Conservation (phyloP, 2,888 invertebrate species). For the Disparrhopalites patrizii region DNA sequence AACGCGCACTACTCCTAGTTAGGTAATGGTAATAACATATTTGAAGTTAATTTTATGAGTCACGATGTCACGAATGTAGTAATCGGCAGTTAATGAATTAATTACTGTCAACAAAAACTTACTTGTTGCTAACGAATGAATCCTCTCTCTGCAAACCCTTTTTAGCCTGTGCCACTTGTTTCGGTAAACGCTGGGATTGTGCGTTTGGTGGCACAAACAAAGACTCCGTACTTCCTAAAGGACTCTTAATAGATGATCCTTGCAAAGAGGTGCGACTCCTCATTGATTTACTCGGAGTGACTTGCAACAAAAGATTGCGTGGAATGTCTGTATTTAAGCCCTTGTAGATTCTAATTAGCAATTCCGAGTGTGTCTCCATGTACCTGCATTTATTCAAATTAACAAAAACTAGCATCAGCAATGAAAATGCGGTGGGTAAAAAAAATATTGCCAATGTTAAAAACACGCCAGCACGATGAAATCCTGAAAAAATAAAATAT, state of each 20-base stretch:
- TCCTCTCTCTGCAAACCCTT: background rate
- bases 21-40: too few relatives aligned
- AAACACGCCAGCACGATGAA: too few relatives aligned
- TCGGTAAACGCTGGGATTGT: background rate
- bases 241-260: conserved; percentile 25
- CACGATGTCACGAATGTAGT: too few relatives aligned
- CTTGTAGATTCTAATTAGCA: conserved; percentile 15
- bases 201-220: conserved; percentile 1
- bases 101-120: too few relatives aligned
- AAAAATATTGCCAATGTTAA: background rate
- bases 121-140: background rate
- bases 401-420: background rate
- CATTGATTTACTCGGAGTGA: conserved; percentile 20
- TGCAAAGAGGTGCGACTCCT: conserved; percentile 18
- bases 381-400: conserved; percentile 21
- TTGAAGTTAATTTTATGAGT: background rate
- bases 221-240: conserved; percentile 22
- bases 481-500: background rate
- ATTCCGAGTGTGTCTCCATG: conserved; percentile 24
- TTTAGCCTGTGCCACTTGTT: background rate
- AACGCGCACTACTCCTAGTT: conserved; percentile 19
- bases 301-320: background rate
- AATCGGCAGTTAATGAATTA: too few relatives aligned
- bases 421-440: too few relatives aligned
- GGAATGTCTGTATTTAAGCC: conserved; percentile 23